phyloP scores from a whole-genome alignment of 2,113 vertebrate species.

The Myotis davidii region DNA sequence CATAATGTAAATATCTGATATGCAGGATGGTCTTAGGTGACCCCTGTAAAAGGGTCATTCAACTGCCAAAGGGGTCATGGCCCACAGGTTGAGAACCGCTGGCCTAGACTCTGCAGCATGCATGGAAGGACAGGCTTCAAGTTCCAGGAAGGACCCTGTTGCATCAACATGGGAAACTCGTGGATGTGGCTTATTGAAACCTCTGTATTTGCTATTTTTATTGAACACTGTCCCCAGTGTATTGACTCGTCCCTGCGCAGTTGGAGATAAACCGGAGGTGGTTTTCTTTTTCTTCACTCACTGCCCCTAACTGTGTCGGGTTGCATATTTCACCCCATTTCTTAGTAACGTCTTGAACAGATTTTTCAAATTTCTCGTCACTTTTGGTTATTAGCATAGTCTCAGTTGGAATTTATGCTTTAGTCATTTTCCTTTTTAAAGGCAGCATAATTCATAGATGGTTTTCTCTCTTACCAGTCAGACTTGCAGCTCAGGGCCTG shows the following conservation, averaged over 20 bases:
- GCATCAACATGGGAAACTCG: background rate
- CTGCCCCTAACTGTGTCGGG: background rate
- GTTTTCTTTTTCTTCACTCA: background rate
- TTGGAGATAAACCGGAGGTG: background rate
- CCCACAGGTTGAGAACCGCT: too few species aligned
- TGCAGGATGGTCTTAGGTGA: too few species aligned
- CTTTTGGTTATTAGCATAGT: background rate
- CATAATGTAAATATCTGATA: too few species aligned
- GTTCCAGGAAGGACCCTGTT: too few species aligned
- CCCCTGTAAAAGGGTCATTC: too few species aligned
- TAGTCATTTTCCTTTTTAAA: background rate
- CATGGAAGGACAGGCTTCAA: background rate
- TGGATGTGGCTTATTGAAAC: background rate
- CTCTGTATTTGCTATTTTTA: slow-evolving; percentile 1
- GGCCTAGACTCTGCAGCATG: background rate
- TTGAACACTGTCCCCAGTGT: background rate
- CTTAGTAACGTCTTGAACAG: background rate
- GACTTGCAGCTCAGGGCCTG: background rate
- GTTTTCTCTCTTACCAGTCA: background rate
- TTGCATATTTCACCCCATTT: background rate
- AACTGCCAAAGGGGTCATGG: too few species aligned
- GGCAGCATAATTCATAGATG: background rate
- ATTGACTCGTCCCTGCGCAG: background rate
- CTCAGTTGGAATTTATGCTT: background rate
- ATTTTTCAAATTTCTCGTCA: background rate